These are phyloP conservation scores for Daboia siamensis DNA, from an alignment of 2,113 vertebrate genomes.

Conservation along the genomic window DNA sequence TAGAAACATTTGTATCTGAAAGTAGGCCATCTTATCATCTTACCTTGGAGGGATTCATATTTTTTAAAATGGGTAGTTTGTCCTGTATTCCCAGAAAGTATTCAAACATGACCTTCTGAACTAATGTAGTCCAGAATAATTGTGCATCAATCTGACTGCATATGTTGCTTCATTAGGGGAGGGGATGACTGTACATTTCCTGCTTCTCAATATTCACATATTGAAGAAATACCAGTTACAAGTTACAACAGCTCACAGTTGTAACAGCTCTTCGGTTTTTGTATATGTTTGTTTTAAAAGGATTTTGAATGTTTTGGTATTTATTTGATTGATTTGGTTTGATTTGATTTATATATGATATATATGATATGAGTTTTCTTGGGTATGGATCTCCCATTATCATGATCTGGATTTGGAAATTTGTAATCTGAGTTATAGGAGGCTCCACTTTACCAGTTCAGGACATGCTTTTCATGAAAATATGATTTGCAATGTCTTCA, in stretches of 20 bases:
- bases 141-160: background rate
- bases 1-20: background rate
- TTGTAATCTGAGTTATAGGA: background rate
- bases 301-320: background rate
- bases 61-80: background rate
- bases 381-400: background rate
- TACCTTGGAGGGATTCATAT: background rate
- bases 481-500: background rate
- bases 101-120: background rate
- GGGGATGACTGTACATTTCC: background rate
- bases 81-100: background rate
- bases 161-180: background rate
- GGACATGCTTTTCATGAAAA: background rate
- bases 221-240: background rate
- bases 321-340: background rate
- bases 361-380: background rate
- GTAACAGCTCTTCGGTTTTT: background rate
- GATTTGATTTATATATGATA: background rate
- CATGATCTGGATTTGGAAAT: background rate
- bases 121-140: background rate
- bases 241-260: background rate
- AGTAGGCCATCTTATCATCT: background rate
- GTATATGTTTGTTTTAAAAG: background rate
- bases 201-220: background rate
- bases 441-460: background rate